phyloP scores from a whole-genome alignment of 2,797 vertebrate species.

The Masticophis lateralis region DNA sequence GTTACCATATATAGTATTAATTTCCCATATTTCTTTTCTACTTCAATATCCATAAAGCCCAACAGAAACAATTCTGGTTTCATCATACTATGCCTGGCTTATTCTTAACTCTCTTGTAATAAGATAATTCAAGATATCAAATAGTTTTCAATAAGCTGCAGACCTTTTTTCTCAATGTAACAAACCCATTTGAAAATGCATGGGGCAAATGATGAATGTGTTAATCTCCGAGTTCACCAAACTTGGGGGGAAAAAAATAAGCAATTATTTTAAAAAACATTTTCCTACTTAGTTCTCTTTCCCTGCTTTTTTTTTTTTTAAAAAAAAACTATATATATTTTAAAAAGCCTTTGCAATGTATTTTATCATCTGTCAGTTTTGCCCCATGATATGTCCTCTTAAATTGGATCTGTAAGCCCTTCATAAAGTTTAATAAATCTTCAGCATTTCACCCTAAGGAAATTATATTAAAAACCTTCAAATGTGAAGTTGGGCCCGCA shows the following conservation, averaged over 20 bases:
- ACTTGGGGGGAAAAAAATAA: conserved; percentile 2
- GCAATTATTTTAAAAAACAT: conserved; percentile 60
- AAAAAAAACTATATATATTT: conserved; percentile 25
- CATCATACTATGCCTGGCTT: background rate
- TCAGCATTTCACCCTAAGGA: conserved; percentile 89
- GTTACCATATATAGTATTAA: background rate
- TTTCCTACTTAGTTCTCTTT: conserved; percentile 64
- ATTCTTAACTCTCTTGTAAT: background rate
- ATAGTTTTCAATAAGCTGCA: conserved; percentile 30
- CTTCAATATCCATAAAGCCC: background rate
- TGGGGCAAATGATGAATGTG: conserved; percentile 43
- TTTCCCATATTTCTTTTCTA: background rate
- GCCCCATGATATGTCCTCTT: conserved; percentile 86
- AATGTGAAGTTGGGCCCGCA: conserved; percentile 87
- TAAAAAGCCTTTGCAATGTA: conserved; percentile 73
- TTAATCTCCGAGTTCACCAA: conserved; percentile 43
- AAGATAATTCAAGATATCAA: background rate
- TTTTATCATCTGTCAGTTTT: conserved; percentile 85
- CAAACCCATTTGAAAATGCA: conserved; percentile 28
- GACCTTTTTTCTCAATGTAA: conserved; percentile 39
- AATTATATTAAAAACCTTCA: conserved; percentile 93
- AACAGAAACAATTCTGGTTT: background rate
- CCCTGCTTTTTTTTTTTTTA: conserved; percentile 15
- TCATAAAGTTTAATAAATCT: conserved; percentile 99
- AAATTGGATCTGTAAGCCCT: conserved; percentile 95